phyloP scores from a whole-genome alignment of 2,113 vertebrate genomes.

The Pterocles gutturalis region DNA sequence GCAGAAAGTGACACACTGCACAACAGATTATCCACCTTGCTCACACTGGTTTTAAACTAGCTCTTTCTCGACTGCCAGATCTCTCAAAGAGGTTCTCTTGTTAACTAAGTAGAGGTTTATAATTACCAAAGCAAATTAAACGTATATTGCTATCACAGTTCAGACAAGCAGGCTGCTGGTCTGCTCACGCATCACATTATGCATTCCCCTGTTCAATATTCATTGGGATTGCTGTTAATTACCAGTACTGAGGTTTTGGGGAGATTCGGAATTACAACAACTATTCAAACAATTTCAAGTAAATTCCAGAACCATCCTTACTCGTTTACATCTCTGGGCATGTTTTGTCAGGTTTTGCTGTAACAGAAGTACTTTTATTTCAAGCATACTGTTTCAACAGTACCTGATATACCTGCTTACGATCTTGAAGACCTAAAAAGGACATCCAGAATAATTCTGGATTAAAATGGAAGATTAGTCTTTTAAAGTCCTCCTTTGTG shows the following conservation, averaged over 20 bases:
- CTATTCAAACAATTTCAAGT: not conserved
- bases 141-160: not conserved
- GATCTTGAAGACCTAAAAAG: not conserved
- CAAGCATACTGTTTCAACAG: not conserved
- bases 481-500: not conserved
- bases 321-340: not conserved
- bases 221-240: not conserved
- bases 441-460: not conserved
- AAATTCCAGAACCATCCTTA: not conserved
- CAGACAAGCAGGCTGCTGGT: not conserved
- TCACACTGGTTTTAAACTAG: not conserved
- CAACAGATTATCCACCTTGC: not conserved
- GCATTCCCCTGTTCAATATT: not conserved
- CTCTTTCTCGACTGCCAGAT: not conserved
- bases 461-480: not conserved
- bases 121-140: not conserved
- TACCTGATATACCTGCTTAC: not conserved
- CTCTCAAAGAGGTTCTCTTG: not conserved
- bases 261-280: not conserved
- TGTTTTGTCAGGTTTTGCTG: not conserved
- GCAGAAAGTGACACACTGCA: fast-evolving
- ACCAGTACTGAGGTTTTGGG: not conserved
- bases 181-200: fast-evolving
- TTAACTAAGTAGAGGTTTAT: fast-evolving
- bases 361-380: not conserved